A percentile compares a stretch with the other conserved stretches of the same genome.
phyloP scores from a whole-genome alignment of 1,140 invertebrate genomes.

The Lepeophtheirus salmonis region DNA sequence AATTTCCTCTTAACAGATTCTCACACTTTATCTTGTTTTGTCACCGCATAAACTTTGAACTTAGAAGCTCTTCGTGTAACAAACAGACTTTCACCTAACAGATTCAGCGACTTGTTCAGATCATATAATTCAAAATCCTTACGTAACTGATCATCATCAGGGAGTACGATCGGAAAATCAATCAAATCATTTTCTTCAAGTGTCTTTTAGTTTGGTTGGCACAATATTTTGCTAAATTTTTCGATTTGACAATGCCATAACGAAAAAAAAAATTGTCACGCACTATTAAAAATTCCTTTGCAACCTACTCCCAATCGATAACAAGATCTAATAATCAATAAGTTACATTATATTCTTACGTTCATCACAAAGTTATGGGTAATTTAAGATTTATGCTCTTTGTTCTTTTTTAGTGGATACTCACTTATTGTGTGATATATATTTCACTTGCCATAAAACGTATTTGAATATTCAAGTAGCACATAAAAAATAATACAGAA shows the following conservation, averaged over 20 bases:
- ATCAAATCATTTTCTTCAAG: background rate
- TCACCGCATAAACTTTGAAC: too few species aligned
- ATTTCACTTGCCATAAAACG: background rate
- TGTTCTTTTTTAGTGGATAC: background rate
- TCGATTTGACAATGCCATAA: background rate
- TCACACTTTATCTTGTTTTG: too few species aligned
- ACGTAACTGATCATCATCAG: too few species aligned
- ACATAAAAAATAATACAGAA: background rate
- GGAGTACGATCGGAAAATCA: background rate
- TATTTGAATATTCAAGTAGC: background rate
- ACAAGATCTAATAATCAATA: background rate
- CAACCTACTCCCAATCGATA: background rate
- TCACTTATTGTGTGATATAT: background rate
- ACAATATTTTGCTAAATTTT: background rate
- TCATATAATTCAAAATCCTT: too few species aligned
- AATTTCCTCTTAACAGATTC: too few species aligned
- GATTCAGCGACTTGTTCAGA: too few species aligned
- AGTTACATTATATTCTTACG: too few species aligned
- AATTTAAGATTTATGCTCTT: background rate
- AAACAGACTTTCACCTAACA: too few species aligned
- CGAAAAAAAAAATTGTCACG: too few species aligned
- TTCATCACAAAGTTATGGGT: too few species aligned
- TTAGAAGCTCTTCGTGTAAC: too few species aligned
- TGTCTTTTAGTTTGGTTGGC: background rate
- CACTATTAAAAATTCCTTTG: background rate